phyloP scores from a whole-genome alignment of 2,888 invertebrate genomes.

The Physocephala rufipes region DNA sequence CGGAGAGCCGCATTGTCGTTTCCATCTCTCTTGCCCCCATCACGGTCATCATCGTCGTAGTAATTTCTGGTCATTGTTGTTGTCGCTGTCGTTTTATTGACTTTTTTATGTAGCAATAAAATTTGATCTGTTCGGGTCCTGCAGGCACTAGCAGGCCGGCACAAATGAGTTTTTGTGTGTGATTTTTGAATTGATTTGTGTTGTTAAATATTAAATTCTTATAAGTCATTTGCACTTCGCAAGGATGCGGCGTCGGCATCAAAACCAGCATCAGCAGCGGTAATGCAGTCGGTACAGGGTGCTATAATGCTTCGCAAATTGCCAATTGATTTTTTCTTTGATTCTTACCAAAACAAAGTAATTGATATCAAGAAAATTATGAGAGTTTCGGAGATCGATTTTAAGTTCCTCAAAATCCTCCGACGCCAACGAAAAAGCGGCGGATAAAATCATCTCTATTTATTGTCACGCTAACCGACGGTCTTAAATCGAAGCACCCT shows the following conservation, averaged over 20 bases:
- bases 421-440: too few relatives aligned
- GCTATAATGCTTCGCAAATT: background rate
- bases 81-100: constrained; percentile 39
- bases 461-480: too few relatives aligned
- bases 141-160: constrained; percentile 6
- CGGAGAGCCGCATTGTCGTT: background rate
- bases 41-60: constrained; percentile 8
- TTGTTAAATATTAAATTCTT: constrained; percentile 63
- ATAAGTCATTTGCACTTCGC: constrained; percentile 60
- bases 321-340: too few relatives aligned
- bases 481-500: constrained; percentile 34
- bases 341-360: background rate
- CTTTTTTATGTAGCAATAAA: constrained; percentile 37
- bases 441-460: too few relatives aligned
- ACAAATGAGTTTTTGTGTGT: constrained; percentile 47
- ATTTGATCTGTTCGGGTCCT: constrained; percentile 21
- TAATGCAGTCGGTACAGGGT: constrained; percentile 14
- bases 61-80: constrained; percentile 17
- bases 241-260: constrained; percentile 15
- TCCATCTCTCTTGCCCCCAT: constrained; percentile 27
- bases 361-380: background rate
- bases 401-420: too few relatives aligned
- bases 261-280: background rate
- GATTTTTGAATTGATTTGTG: constrained; percentile 62
- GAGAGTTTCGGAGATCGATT: background rate